Conservation (phyloP, 2,113 vertebrate genomes). For the Lepisosteus osseus region DNA sequence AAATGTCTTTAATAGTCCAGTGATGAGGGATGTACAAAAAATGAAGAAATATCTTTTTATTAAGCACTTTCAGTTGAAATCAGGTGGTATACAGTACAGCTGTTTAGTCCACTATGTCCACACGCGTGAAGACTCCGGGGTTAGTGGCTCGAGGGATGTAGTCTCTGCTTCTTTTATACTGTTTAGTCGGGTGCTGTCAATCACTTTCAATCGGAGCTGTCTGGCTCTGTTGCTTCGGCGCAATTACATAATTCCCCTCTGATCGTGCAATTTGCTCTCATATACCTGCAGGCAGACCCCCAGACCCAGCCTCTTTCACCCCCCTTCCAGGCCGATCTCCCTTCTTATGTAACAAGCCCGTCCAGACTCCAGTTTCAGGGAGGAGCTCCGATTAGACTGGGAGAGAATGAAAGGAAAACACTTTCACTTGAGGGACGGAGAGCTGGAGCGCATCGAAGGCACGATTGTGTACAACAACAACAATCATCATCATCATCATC, state of each 20-base stretch:
- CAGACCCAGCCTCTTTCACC: slow-evolving; percentile 19
- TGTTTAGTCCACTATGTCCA: slow-evolving; percentile 50
- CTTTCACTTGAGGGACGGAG: neutral
- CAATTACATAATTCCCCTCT: slow-evolving; percentile 68
- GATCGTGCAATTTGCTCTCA: slow-evolving; percentile 49
- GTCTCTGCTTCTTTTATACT: slow-evolving; percentile 62
- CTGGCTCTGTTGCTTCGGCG: slow-evolving; percentile 50
- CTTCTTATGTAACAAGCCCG: neutral
- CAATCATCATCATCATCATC: neutral
- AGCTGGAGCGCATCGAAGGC: neutral
- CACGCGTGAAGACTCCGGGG: slow-evolving; percentile 33
- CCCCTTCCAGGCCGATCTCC: slow-evolving; percentile 3
- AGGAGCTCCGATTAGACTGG: slow-evolving; percentile 13
- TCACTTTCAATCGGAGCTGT: slow-evolving; percentile 52
- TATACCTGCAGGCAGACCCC: slow-evolving; percentile 38
- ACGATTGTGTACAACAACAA: neutral
- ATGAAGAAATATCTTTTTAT: neutral
- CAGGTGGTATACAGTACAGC: slow-evolving; percentile 21
- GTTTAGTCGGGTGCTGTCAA: slow-evolving; percentile 58
- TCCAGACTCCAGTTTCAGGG: slow-evolving; percentile 38
- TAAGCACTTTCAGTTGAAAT: neutral
- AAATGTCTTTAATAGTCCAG: slow-evolving; percentile 22
- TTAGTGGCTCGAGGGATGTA: slow-evolving; percentile 30
- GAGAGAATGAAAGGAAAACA: neutral
- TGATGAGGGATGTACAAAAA: slow-evolving; percentile 18